Evolutionary conservation across 1,140 invertebrate genomes (phyloP).

Genomic region (Conus ventricosus): DNA sequence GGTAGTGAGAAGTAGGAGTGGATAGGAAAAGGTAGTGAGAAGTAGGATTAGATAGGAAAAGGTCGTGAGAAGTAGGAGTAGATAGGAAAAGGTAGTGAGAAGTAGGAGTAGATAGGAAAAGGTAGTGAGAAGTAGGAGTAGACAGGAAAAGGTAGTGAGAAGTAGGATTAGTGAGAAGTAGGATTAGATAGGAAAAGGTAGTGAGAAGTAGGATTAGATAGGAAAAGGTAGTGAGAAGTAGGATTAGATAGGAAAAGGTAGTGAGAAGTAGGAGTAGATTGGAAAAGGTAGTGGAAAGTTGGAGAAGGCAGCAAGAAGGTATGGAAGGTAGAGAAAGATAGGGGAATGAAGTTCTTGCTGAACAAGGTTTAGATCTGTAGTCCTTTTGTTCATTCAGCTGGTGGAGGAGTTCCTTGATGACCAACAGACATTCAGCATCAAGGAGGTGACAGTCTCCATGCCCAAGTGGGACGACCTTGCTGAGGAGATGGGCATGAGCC

Average conservation of each 20-base stretch:
- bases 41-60: not conserved
- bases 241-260: too few relatives aligned
- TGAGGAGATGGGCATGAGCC: not conserved
- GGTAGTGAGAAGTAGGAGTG: too few relatives aligned
- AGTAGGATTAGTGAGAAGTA: not conserved
- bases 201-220: too few relatives aligned
- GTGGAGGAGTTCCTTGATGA: slow-evolving; percentile 21
- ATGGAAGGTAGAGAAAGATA: not conserved
- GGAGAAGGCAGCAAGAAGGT: not conserved
- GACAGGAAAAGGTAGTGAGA: too few relatives aligned
- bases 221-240: too few relatives aligned
- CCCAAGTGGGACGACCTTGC: not conserved
- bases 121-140: too few relatives aligned
- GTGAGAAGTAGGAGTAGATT: not conserved
- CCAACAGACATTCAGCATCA: not conserved
- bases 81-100: too few relatives aligned
- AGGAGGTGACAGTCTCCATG: not conserved
- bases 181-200: too few relatives aligned
- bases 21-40: too few relatives aligned
- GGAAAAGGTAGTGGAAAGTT: not conserved
- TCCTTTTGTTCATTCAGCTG: slow-evolving; percentile 3
- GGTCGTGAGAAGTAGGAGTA: not conserved
- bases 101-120: too few relatives aligned
- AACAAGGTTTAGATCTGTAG: too few relatives aligned
- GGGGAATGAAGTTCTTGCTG: too few relatives aligned